Evolutionary conservation across 2,888 invertebrate genomes (phyloP).

Genomic region (Galeopsomyia nigrocyanea): DNA sequence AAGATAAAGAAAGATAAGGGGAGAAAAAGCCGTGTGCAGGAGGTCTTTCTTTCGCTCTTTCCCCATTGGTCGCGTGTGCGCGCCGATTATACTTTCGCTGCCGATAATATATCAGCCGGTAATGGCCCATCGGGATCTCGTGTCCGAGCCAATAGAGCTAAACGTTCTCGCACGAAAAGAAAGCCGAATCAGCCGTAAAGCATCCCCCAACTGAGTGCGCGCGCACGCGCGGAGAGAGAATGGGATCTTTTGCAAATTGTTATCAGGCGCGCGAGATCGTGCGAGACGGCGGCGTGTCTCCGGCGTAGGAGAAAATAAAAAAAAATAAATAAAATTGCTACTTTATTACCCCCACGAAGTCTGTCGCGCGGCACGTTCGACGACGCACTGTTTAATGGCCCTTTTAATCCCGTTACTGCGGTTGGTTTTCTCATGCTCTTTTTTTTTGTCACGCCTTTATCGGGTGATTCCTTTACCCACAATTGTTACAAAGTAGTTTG

Average conservation of each 20-base stretch:
- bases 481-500: too few species aligned
- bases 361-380: neutral
- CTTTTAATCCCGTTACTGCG: conserved; percentile 6
- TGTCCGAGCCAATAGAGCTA: conserved; percentile 54
- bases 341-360: too few species aligned
- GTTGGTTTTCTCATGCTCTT: neutral
- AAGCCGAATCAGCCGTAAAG: conserved; percentile 43
- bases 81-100: conserved; percentile 62
- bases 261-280: conserved; percentile 32
- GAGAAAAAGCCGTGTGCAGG: conserved; percentile 15
- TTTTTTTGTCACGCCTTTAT: too few species aligned
- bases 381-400: conserved; percentile 3
- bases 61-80: conserved; percentile 43
- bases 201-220: neutral
- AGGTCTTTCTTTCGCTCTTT: neutral
- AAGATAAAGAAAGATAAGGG: conserved; percentile 1
- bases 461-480: too few species aligned
- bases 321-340: too few species aligned
- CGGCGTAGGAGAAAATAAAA: neutral
- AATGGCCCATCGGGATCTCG: conserved; percentile 58
- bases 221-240: neutral
- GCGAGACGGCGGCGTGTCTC: neutral
- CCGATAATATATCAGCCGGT: conserved; percentile 65
- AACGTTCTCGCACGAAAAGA: conserved; percentile 44
- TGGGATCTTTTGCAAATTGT: conserved; percentile 39